phyloP scores from a whole-genome alignment of 2,888 invertebrate genomes.

The Drosophila rubida region DNA sequence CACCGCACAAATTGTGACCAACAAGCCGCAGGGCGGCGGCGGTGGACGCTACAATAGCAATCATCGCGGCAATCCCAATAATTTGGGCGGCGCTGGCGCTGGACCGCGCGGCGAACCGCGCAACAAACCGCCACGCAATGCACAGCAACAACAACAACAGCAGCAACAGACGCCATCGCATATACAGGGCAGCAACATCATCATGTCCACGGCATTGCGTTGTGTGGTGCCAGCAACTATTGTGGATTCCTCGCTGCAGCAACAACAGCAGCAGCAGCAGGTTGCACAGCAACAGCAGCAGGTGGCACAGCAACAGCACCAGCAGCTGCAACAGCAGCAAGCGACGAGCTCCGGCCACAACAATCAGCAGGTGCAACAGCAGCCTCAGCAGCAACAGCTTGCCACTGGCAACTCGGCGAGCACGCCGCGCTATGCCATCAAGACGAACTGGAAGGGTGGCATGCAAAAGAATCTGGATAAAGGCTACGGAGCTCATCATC shows the following conservation, averaged over 20 bases:
- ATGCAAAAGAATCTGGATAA: constrained; percentile 81
- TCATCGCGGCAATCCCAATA: constrained; percentile 81
- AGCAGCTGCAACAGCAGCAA: constrained; percentile 68
- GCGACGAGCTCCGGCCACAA: constrained; percentile 66
- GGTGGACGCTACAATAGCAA: constrained; percentile 80
- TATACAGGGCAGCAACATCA: constrained; percentile 68
- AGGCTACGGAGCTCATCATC: constrained; percentile 79
- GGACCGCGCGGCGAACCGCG: constrained; percentile 78
- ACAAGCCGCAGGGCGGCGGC: constrained; percentile 75
- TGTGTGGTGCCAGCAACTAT: constrained; percentile 76
- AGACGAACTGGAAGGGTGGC: constrained; percentile 78
- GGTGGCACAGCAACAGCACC: constrained; percentile 66
- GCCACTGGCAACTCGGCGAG: constrained; percentile 38
- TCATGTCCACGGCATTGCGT: constrained; percentile 52
- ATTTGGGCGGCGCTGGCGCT: constrained; percentile 60
- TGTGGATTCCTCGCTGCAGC: constrained; percentile 80
- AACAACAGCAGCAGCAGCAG: constrained; percentile 63
- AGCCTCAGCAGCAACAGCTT: constrained; percentile 49
- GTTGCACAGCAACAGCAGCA: constrained; percentile 36
- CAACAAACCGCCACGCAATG: constrained; percentile 81
- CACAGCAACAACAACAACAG: constrained; percentile 39
- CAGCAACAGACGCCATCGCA: constrained; percentile 63
- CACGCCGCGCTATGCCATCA: constrained; percentile 74
- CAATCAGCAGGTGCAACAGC: constrained; percentile 62
- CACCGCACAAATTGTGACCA: constrained; percentile 71